Conservation (phyloP, 2,888 invertebrate species). For the Argyresthia goedartella region DNA sequence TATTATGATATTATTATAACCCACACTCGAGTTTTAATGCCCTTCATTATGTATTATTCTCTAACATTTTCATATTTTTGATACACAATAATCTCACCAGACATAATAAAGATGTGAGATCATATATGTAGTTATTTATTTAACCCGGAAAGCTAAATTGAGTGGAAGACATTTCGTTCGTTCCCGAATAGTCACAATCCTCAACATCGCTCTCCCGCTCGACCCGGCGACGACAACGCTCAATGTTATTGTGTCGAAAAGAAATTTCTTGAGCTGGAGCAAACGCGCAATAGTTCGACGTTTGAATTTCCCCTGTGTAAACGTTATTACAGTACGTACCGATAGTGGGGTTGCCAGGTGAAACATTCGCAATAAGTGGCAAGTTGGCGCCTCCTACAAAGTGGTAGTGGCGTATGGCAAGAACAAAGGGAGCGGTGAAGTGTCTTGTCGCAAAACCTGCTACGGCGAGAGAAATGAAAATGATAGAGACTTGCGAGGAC, state of each 20-base stretch:
- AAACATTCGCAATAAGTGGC: constrained; percentile 51
- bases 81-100: too few species aligned
- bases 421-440: constrained; percentile 16
- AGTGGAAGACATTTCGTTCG: too few species aligned
- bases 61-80: too few species aligned
- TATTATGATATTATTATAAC: too few species aligned
- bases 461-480: constrained; percentile 10
- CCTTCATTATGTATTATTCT: too few species aligned
- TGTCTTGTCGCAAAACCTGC: constrained; percentile 7
- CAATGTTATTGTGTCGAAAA: constrained; percentile 34
- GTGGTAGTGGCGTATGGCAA: constrained; percentile 31
- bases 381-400: constrained; percentile 24
- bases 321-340: constrained; percentile 53
- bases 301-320: constrained; percentile 67
- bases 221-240: background rate
- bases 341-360: constrained; percentile 44
- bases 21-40: too few species aligned
- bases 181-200: too few species aligned
- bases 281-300: constrained; percentile 62
- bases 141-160: too few species aligned
- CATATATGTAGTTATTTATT: too few species aligned
- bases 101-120: too few species aligned
- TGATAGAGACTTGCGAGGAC: background rate
- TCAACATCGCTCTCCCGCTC: too few species aligned
- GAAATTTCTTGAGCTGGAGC: constrained; percentile 58